phyloP scores from a whole-genome alignment of 2,113 vertebrate genomes.

The Neodontobutis hainanensis region DNA sequence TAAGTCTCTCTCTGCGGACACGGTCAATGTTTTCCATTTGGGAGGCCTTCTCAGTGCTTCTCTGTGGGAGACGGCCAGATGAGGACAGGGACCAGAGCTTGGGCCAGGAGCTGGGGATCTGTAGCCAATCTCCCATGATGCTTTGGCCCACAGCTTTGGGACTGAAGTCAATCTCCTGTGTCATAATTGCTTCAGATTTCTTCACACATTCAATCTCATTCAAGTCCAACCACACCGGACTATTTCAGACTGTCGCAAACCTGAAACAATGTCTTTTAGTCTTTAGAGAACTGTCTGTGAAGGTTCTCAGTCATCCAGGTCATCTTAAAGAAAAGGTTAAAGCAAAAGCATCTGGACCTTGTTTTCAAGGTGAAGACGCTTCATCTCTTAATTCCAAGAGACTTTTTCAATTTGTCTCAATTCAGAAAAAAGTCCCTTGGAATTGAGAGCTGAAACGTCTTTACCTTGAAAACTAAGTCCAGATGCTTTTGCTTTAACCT shows the following conservation, averaged over 20 bases:
- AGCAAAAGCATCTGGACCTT: no score
- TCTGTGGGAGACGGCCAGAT: conserved; percentile 15
- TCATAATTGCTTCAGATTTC: conserved; percentile 30
- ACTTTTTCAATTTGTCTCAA: no score
- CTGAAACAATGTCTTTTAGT: no score
- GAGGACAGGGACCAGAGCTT: conserved; percentile 1
- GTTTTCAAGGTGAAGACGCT: no score
- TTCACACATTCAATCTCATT: conserved; percentile 46
- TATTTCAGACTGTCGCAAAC: background rate
- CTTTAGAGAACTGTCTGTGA: no score
- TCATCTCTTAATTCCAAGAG: no score
- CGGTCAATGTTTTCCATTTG: conserved; percentile 51
- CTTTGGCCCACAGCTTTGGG: conserved; percentile 44
- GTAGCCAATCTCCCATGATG: conserved; percentile 50
- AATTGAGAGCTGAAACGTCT: no score
- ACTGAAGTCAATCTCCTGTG: conserved; percentile 50
- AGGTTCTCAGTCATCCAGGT: no score
- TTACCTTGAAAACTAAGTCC: no score
- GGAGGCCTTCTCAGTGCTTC: conserved; percentile 28
- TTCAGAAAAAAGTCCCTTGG: no score
- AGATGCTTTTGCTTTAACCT: no score
- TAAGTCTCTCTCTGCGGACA: conserved; percentile 27
- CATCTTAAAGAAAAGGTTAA: no score
- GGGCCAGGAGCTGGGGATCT: conserved; percentile 19
- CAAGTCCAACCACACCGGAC: conserved; percentile 6